phyloP scores from a whole-genome alignment of 1,140 invertebrate genomes.

The Gonioctena quinquepunctata region DNA sequence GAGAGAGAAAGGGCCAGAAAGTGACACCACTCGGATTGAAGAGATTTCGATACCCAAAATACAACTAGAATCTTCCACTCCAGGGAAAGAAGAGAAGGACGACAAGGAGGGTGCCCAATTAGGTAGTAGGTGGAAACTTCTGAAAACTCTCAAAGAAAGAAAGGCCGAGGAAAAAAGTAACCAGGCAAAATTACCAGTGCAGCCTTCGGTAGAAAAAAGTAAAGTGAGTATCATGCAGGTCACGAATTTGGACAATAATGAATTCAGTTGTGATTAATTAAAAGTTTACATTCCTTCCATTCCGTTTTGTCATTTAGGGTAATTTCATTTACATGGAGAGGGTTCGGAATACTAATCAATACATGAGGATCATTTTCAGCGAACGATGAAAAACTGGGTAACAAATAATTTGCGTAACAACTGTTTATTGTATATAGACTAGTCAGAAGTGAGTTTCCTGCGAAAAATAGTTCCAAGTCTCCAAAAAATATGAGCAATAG shows the following conservation, averaged over 20 bases:
- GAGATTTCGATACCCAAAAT: slow-evolving; percentile 31
- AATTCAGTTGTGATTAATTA: too few species aligned
- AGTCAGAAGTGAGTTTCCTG: too few species aligned
- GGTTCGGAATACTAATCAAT: too few species aligned
- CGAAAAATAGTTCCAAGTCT: too few species aligned
- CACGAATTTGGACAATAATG: background rate
- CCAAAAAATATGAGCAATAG: too few species aligned
- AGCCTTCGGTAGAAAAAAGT: slow-evolving; percentile 67
- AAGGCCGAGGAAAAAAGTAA: slow-evolving; percentile 82
- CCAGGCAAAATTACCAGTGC: slow-evolving; percentile 64
- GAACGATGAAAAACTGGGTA: too few species aligned
- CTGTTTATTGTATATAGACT: too few species aligned
- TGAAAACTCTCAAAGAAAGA: slow-evolving; percentile 85
- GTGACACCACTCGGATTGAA: background rate
- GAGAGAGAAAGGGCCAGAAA: slow-evolving; percentile 39
- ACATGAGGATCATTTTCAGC: too few species aligned
- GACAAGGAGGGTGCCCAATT: slow-evolving; percentile 59
- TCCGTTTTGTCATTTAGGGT: too few species aligned
- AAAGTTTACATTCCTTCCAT: background rate
- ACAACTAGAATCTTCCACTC: slow-evolving; percentile 33
- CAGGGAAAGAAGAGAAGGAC: slow-evolving; percentile 60
- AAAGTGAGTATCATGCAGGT: slow-evolving; percentile 62
- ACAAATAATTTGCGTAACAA: too few species aligned
- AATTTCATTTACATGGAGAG: too few species aligned
- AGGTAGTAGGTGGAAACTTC: slow-evolving; percentile 85